Percentiles rank a stretch among this genome's conserved stretches.
Evolutionary conservation across 1,140 invertebrate species (phyloP).

Genomic region (Drosophila melanica): DNA sequence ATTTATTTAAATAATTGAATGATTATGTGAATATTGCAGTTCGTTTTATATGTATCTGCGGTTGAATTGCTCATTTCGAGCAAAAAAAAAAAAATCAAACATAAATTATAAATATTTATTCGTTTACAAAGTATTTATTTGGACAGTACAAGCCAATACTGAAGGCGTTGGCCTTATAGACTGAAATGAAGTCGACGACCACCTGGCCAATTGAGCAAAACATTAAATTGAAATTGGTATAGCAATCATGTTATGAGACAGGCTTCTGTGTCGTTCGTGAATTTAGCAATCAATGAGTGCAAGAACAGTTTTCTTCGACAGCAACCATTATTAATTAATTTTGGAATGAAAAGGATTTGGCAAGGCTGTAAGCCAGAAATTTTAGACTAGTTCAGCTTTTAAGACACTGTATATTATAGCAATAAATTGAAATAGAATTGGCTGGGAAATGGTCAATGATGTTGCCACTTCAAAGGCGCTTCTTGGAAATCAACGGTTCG

Average conservation of each 20-base stretch:
- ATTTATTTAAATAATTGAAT: background rate
- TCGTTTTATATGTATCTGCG: conserved; percentile 42
- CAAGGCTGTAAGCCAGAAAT: no score
- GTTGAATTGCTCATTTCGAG: conserved; percentile 62
- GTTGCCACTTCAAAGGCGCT: conserved; percentile 62
- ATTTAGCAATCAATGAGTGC: background rate
- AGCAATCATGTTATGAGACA: background rate
- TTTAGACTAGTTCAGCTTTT: no score
- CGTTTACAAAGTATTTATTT: conserved; percentile 81
- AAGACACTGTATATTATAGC: conserved; percentile 1
- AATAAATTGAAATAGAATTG: conserved; percentile 42
- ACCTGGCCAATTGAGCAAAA: conserved; percentile 42
- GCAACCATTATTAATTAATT: background rate
- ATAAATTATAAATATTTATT: conserved; percentile 81
- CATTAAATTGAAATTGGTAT: conserved; percentile 16
- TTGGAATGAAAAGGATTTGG: background rate
- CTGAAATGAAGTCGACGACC: conserved; percentile 30
- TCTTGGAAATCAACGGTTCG: conserved; percentile 28
- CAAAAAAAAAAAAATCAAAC: conserved; percentile 42
- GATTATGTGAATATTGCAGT: conserved; percentile 42
- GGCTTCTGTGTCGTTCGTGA: conserved; percentile 9
- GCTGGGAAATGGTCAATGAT: background rate
- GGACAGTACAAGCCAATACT: conserved; percentile 58
- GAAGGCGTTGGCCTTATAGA: conserved; percentile 40
- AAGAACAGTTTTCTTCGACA: background rate